phyloP scores from a whole-genome alignment of 2,888 invertebrate species.

The Athalia rosae region DNA sequence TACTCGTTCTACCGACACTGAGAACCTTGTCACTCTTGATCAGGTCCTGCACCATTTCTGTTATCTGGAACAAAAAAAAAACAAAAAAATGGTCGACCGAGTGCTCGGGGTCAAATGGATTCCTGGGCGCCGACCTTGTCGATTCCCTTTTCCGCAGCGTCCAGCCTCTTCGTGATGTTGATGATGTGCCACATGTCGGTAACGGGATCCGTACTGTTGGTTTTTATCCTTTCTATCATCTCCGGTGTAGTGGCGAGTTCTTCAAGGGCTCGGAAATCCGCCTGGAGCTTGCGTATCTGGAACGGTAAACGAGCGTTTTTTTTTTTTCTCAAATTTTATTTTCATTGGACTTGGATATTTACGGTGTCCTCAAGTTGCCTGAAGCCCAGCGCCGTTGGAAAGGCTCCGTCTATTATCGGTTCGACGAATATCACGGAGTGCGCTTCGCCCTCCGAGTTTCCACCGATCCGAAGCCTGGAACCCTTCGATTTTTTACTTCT shows the following conservation, averaged over 20 bases:
- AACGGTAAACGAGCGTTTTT: background rate
- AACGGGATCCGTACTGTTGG: slow-evolving; percentile 69
- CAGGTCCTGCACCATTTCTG: slow-evolving; percentile 61
- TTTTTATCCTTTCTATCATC: slow-evolving; percentile 71
- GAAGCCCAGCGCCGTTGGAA: slow-evolving; percentile 58
- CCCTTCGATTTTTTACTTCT: slow-evolving; percentile 49
- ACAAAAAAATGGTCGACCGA: background rate
- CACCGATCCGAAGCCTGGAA: slow-evolving; percentile 52
- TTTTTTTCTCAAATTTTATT: background rate
- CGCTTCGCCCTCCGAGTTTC: slow-evolving; percentile 48
- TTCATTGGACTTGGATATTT: slow-evolving; percentile 25
- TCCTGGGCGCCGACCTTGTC: slow-evolving; percentile 70
- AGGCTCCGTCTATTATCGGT: slow-evolving; percentile 55
- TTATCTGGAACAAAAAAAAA: slow-evolving; percentile 52
- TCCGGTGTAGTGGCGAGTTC: slow-evolving; percentile 72
- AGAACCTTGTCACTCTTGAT: slow-evolving; percentile 53
- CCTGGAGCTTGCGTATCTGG: slow-evolving; percentile 68
- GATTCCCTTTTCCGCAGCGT: slow-evolving; percentile 79
- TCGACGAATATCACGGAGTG: slow-evolving; percentile 60
- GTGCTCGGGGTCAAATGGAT: background rate
- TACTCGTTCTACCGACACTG: slow-evolving; percentile 35
- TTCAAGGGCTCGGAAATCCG: slow-evolving; percentile 71
- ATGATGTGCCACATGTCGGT: slow-evolving; percentile 81
- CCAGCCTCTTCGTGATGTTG: slow-evolving; percentile 79
- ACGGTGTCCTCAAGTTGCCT: slow-evolving; percentile 60